Base-by-base conservation (phyloP, 92 coral and sea anemone species). In the Micromussa lordhowensis region DNA sequence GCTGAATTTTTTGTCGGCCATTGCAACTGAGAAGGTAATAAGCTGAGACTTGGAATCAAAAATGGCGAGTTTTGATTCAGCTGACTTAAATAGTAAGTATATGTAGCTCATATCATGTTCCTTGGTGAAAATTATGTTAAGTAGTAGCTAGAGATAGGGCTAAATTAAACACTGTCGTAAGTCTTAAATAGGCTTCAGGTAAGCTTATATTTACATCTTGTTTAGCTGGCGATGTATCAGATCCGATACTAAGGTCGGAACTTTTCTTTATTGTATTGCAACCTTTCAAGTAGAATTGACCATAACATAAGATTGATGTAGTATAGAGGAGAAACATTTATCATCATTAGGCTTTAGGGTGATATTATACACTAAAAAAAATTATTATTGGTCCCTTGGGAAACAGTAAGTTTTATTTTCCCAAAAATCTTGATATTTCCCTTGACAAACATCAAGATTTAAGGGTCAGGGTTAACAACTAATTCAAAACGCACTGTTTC, bases 41-140 rank as follows among this genome's bases (percentile, higher is more conserved):
- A 66, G 18, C 63, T 77, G 40, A 51, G 19, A 77, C 24, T 76
- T 63, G 32, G 64, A 77, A 40, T 17, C 53, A 77, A 34, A 6
- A 44, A 86, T 86, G 89, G 89, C 83, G 6, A 86, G 76, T 44
- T 86, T 86, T 48, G 89, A 86, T 77, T 63, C 83, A 16, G 30
- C 83, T 11, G 89, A 86, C n/a, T 48, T 68, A 16, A 86, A 29
- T 26, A 31, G 89, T 86, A 63, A 78, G 89, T 77, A 64, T 77
- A 55, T 55, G 61, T 16, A 55, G 18, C 61, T 55, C 57, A 21
- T 18, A 26, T 55, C 57, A 21, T 18, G 66, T 17, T 59, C 66
- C 66, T 59, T 19, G 66, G 26, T 18, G 18, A 21, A 24, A 14
- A 54, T 0, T 2, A 12, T 54, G 19, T 54, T 59, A 21, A n/a